Base-by-base conservation (phyloP, 2,113 vertebrate species). In the Cygnus buccinator region DNA sequence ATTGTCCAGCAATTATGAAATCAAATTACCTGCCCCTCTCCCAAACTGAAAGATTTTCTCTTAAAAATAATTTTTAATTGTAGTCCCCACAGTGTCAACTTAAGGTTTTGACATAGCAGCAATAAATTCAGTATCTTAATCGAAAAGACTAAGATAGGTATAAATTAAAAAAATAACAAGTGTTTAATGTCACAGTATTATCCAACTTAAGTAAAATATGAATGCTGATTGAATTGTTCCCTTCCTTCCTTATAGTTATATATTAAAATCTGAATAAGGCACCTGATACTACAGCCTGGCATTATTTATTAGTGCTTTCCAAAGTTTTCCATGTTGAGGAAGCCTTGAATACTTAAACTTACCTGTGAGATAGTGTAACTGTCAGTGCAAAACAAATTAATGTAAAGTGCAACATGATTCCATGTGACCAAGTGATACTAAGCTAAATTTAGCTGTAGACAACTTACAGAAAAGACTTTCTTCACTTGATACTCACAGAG, bases 381-480 rank as follows among this genome's bases (percentile, higher is more conserved):
- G 93, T 94, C 90, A 90, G 94, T 93, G 97, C 95, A 97, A 98
- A 71, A 21, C 96, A 68, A 89, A 97, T 95, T 94, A 95, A 93
- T 67, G 73, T 90, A 89, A 96, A 85, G 87, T 98, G 98, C 95
- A 98, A 98, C 95, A 95, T 21, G 96, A 98, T 89, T 96, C 93
- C 81, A 6, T 58, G 50, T 44, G 94, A 95, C 97, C 97, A 73
- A 91, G 91, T 97, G 97, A 97, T 97, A 95, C 85, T 29, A 78
- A 96, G 97, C 98, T 98, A 98, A 98, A 98, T 98, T 98, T 98
- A 98, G 97, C 97, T 74, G 63, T 26, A n/a, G 85, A 54, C 90
- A 91, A 88, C 91, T 97, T 92, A 93, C 43, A 96, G 93, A 70
- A 94, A 91, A 83, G 92, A 37, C 74, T 91, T 37, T 87, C 87